Evolutionary conservation across 2,797 vertebrate species (phyloP).

Genomic region (Mus spretus): DNA sequence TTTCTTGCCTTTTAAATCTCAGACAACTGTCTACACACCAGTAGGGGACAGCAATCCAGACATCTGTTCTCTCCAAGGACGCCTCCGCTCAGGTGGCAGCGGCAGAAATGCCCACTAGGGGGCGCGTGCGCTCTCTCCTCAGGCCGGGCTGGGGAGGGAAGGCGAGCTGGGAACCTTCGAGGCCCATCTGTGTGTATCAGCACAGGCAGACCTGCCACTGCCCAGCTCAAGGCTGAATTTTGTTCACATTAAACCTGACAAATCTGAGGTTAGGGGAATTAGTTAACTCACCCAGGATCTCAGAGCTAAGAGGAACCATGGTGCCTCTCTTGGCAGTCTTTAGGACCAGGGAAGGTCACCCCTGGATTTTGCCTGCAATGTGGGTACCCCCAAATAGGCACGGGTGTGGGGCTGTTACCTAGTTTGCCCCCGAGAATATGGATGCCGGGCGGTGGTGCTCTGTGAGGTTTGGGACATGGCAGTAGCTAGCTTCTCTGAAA

Average conservation of each 20-base stretch:
- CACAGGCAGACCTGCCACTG: neutral
- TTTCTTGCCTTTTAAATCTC: neutral
- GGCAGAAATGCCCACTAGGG: constrained; percentile 78
- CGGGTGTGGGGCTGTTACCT: neutral
- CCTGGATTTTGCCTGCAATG: neutral
- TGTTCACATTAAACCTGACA: neutral
- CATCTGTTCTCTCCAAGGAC: neutral
- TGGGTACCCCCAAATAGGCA: neutral
- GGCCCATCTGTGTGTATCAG: neutral
- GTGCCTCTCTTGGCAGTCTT: neutral
- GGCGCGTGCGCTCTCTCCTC: constrained; percentile 60
- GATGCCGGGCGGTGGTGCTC: neutral
- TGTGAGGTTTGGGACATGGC: neutral
- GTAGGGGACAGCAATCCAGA: neutral
- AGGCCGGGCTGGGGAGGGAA: neutral
- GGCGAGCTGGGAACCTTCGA: neutral
- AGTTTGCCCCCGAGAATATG: neutral
- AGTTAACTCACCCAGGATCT: neutral
- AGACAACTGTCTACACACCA: neutral
- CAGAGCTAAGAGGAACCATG: neutral
- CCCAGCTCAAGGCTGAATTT: neutral
- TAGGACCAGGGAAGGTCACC: neutral
- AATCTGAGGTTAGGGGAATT: neutral
- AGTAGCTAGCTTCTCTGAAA: neutral
- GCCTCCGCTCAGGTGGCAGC: constrained; percentile 12